Base-by-base conservation (phyloP, 1,140 invertebrate species). In the Drosophila sulfurigaster region DNA sequence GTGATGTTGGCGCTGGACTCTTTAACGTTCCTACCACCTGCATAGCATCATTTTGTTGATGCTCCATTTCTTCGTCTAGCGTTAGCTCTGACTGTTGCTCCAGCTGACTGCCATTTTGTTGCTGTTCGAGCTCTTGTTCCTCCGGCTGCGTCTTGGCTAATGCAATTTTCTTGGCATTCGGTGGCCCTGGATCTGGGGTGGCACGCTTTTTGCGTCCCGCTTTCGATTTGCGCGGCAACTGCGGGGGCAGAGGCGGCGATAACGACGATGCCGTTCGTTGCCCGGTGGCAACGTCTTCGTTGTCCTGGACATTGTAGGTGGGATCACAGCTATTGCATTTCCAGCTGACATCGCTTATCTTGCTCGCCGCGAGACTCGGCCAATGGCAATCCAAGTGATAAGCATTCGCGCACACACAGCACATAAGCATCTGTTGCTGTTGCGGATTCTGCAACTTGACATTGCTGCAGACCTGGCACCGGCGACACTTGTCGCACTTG, bases 321-420 rank as follows among this genome's bases (percentile, higher is more conserved):
- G 45, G 49, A 48, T 69, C 64, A 48, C 88, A 92, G 13, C 75
- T 65, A 11, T 57, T 45, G 25, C 91, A 92, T 30, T 82, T 83
- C 91, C 91, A 92, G 5, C 80, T 79, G 8, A 35, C 25, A 4
- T 86, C 68, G 5, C 4, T 30, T 5, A 67, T 1, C 15, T 57
- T 73, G 5, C 30, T 11, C 15, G 4, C 15, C 46, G 52, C 16
- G 7, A 91, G 35, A 5, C 73, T 65, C 10, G 89, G 79, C 5
- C 74, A 64, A 46, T 91, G 88, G 46, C 91, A 92, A 3, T 60
- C 45, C 10, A 69, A 11, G 48, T 92, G 91, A 45, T 76, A 92
- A 11, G 67, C 66, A 8, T 79, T 77, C 0, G 63, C 75, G 32
- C 88, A 91, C 0, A 6, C 5, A 1, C 54, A 73, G 71, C 88